These are phyloP conservation scores for Mus spicilegus DNA, from an alignment of 2,113 vertebrate species.

Conservation along the genomic window DNA sequence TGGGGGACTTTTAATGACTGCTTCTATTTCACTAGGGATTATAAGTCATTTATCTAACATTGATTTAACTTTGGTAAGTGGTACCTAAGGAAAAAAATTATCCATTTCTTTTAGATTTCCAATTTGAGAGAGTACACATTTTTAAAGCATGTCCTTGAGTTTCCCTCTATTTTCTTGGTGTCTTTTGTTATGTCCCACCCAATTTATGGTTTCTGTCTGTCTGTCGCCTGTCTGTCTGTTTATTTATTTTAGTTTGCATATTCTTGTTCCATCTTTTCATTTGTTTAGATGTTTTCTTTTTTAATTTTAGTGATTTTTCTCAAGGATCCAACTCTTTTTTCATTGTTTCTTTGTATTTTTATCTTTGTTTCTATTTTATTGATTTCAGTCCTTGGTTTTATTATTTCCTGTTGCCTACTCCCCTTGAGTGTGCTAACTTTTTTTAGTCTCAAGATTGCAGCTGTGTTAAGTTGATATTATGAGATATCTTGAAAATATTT, in stretches of 20 bases:
- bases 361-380: background rate
- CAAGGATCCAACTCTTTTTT: background rate
- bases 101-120: background rate
- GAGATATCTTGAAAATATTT: background rate
- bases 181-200: background rate
- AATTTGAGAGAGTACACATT: background rate
- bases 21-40: background rate
- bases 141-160: background rate
- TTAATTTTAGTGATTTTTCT: background rate
- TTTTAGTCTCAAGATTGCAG: background rate
- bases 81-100: background rate
- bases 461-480: background rate
- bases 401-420: background rate
- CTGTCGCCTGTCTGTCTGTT: background rate
- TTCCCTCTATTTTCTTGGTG: background rate
- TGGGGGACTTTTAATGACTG: background rate
- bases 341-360: background rate
- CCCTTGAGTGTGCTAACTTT: background rate
- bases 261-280: background rate
- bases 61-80: background rate
- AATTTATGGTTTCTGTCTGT: background rate
- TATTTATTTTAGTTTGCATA: background rate
- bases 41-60: background rate
- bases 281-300: background rate
- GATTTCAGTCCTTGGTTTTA: background rate